Evolutionary conservation across 2,113 vertebrate species (phyloP).

Genomic region (Brienomyrus longianalis): DNA sequence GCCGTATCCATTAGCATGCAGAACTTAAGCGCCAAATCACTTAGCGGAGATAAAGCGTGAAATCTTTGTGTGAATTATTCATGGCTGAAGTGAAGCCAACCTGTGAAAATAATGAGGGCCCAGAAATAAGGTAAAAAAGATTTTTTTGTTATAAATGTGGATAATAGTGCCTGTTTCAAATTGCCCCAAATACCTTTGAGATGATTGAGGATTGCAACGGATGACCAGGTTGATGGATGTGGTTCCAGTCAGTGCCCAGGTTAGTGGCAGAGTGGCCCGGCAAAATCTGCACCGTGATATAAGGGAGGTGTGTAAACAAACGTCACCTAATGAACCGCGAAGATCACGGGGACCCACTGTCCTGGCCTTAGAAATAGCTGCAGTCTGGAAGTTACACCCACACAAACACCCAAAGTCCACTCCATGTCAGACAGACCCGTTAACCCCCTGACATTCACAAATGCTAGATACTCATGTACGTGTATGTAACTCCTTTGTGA

Average conservation of each 20-base stretch:
- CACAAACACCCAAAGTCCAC: conserved; percentile 57
- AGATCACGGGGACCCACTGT: not conserved
- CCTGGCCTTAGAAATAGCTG: conserved; percentile 36
- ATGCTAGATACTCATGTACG: not conserved
- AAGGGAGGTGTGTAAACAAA: conserved; percentile 57
- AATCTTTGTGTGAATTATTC: not conserved
- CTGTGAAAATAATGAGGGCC: not conserved
- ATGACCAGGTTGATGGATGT: conserved; percentile 14
- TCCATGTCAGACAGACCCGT: conserved; percentile 22
- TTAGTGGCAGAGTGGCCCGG: conserved; percentile 50
- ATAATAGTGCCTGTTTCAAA: not conserved
- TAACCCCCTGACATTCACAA: not conserved
- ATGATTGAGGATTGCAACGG: conserved; percentile 37
- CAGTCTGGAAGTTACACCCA: conserved; percentile 25
- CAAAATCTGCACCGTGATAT: conserved; percentile 55
- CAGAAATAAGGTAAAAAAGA: not conserved
- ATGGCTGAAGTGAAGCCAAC: not conserved
- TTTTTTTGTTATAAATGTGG: not conserved
- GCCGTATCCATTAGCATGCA: not conserved
- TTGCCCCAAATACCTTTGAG: conserved; percentile 40
- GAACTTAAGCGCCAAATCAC: not conserved
- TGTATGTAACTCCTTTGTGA: not conserved
- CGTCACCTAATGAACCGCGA: conserved; percentile 56
- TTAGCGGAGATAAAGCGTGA: not conserved
- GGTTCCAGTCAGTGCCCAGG: conserved; percentile 41